Percentiles rank a stretch among this genome's conserved stretches.
Conservation (phyloP, 2,888 invertebrate species). For the Rhingia rostrata region DNA sequence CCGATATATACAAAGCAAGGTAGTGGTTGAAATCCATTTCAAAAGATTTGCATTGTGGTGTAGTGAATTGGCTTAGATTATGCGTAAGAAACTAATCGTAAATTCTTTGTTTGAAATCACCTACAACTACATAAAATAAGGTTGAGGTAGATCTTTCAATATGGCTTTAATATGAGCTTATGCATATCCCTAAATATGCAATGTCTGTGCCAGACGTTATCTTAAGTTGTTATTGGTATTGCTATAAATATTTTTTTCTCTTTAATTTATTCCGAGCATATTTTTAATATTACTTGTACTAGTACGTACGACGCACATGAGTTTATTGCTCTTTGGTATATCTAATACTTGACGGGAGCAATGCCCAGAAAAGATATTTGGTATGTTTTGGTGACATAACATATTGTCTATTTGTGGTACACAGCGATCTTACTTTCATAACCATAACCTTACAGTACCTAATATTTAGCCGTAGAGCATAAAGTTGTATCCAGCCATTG, state of each 20-base stretch:
- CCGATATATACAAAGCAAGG: not conserved
- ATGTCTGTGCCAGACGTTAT: not conserved
- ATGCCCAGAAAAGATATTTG: not conserved
- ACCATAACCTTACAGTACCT: too few relatives aligned
- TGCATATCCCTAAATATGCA: not conserved
- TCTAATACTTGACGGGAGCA: not conserved
- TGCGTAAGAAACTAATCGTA: not conserved
- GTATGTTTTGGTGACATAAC: too few relatives aligned
- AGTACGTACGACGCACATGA: too few relatives aligned
- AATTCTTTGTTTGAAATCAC: too few relatives aligned
- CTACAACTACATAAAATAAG: too few relatives aligned
- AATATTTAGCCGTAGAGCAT: too few relatives aligned
- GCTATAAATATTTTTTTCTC: not conserved
- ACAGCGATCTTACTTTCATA: too few relatives aligned
- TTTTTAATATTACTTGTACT: not conserved
- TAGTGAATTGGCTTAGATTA: not conserved
- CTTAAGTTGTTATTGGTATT: not conserved
- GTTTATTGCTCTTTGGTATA: not conserved
- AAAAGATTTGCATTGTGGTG: not conserved
- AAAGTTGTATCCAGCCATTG: too few relatives aligned
- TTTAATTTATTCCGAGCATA: not conserved
- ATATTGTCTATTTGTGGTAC: too few relatives aligned
- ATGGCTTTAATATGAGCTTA: not conserved
- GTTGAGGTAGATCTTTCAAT: too few relatives aligned
- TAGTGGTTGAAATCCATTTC: not conserved